Evolutionary conservation across 1,140 invertebrate genomes (phyloP), one percentile per base, ranked within the genome.

Genomic region (Trichogramma pretiosum): DNA sequence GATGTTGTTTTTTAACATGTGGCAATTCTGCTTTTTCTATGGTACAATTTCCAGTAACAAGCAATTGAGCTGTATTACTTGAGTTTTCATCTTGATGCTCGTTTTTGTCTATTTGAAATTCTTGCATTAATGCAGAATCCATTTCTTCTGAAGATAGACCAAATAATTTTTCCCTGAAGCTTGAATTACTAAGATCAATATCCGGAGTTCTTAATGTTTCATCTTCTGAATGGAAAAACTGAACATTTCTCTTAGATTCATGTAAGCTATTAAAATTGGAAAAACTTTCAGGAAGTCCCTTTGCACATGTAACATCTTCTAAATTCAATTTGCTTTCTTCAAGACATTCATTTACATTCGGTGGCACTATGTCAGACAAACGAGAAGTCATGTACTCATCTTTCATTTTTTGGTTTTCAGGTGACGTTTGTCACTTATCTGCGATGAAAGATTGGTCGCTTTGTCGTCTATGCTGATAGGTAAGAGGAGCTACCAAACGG

Each of bases 401-500:
- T 52, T 41, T 42, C 17, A 32, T 18, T 5, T 22, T 50, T 41
- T 42, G 21, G 26, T 22, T 5, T 22, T 52, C 19, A 17, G 21
- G 30, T 48, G 37, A 17, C 38, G 23, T 21, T 38, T 55, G 63
- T 68, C 63, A 72, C 62, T 70, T 72, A 52, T 58, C 58, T 22
- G 44, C 34, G n/a, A 59, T 39, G 39, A 68, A 66, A 16, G 49
- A 54, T 52, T 64, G 63, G 51, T 78, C 77, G 49, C 75, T 81
- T 61, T 81, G 72, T 13, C 80, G 70, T 54, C 81, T 77, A 57
- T 83, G 80, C 50, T 82, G 79, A 55, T 83, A 84, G 0, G 84
- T 88, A 9, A 89, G 68, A 0, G 86, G 84, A 28, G 81, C 82
- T 37, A 81, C 80, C 0, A 91, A 71, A 46, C 83, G 76, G 36